These are phyloP conservation scores for Chionodraco myersi DNA, from an alignment of 2,113 vertebrate genomes.

Conservation along the genomic window DNA sequence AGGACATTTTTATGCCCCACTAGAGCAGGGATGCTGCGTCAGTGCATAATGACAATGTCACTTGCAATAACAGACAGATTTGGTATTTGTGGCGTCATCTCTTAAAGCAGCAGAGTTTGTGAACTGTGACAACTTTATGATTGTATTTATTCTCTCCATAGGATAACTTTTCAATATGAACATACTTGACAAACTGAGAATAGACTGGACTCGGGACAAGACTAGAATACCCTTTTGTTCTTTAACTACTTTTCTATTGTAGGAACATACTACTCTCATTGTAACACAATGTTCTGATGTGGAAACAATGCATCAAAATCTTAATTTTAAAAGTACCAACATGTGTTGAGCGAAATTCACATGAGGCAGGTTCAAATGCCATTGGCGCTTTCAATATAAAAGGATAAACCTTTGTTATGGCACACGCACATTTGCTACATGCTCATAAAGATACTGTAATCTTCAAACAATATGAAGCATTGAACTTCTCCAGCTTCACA, in stretches of 20 bases:
- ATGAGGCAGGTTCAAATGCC: constrained; percentile 1
- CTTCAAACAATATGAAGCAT: constrained; percentile 71
- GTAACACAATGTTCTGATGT: not conserved
- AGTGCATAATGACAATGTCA: constrained; percentile 83
- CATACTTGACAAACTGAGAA: not conserved
- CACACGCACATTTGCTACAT: constrained; percentile 37
- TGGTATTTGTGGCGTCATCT: constrained; percentile 75
- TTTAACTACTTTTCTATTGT: not conserved
- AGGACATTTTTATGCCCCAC: constrained; percentile 79
- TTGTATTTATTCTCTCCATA: constrained; percentile 58
- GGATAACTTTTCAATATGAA: constrained; percentile 45
- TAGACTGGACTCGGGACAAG: not conserved
- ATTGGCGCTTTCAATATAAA: constrained; percentile 21
- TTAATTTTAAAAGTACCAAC: not conserved
- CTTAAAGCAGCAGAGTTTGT: constrained; percentile 71
- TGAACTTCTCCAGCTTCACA: constrained; percentile 67
- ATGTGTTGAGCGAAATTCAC: constrained; percentile 14
- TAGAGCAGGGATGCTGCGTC: constrained; percentile 81
- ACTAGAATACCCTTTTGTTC: constrained; percentile 1
- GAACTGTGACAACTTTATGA: constrained; percentile 73
- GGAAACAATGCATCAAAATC: constrained; percentile 23
- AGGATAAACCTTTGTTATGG: constrained; percentile 13
- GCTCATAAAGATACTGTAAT: constrained; percentile 49
- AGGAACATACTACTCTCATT: not conserved
- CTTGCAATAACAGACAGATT: constrained; percentile 81